Evolutionary conservation across 2,888 invertebrate genomes (phyloP).

Genomic region (Cryptophagus acutangulus): DNA sequence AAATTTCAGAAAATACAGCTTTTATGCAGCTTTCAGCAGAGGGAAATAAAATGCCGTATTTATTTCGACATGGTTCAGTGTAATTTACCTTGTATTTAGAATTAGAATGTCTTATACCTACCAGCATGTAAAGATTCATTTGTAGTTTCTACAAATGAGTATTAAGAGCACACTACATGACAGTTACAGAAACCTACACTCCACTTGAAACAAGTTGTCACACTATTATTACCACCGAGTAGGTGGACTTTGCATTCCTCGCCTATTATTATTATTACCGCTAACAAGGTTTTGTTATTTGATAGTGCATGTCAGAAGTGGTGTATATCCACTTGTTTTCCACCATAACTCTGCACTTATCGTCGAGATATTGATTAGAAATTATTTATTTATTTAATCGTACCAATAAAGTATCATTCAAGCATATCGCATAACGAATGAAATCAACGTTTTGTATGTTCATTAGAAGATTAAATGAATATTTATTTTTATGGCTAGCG

Average conservation of each 20-base stretch:
- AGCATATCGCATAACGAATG: no score
- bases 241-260: conserved; percentile 32
- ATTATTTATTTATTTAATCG: no score
- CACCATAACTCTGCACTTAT: no score
- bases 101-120: not conserved
- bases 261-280: conserved; percentile 22
- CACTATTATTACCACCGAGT: conserved; percentile 33
- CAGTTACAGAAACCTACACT: conserved; percentile 28
- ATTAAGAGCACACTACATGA: conserved; percentile 12
- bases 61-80: not conserved
- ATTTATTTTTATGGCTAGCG: no score
- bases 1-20: conserved; percentile 2
- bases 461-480: no score
- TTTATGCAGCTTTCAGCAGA: not conserved
- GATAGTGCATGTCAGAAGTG: no score
- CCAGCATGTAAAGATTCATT: conserved; percentile 9
- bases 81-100: conserved; percentile 3
- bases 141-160: conserved; percentile 16
- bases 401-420: no score
- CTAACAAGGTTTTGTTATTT: not conserved
- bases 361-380: no score
- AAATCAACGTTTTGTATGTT: no score
- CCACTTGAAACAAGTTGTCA: conserved; percentile 28
- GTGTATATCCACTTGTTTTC: no score
- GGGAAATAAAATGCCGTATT: not conserved